These are phyloP conservation scores for Drosophila equinoxialis DNA, from an alignment of 1,140 invertebrate genomes.

Conservation along the genomic window DNA sequence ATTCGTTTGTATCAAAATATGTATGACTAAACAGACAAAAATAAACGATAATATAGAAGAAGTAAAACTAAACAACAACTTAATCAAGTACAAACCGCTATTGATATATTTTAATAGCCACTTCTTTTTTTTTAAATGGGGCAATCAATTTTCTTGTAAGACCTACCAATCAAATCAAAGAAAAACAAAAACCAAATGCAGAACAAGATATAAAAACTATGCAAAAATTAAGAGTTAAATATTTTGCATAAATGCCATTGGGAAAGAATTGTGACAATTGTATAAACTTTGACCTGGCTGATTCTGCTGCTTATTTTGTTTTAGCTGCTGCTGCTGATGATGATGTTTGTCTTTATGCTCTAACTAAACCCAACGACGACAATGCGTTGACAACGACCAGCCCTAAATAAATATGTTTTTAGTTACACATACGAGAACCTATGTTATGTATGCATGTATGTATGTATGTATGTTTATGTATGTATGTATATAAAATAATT, in stretches of 20 bases:
- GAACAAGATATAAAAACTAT: conserved; percentile 15
- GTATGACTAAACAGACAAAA: conserved; percentile 32
- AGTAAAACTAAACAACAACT: conserved; percentile 7
- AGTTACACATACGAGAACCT: not conserved
- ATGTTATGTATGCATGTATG: not conserved
- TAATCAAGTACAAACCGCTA: conserved; percentile 59
- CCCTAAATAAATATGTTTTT: not conserved
- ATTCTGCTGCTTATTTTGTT: not conserved
- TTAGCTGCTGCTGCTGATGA: no score
- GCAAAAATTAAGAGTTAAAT: conserved; percentile 21
- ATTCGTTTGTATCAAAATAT: conserved; percentile 39
- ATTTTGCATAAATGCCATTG: not conserved
- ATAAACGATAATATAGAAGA: not conserved
- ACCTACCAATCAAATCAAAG: conserved; percentile 27
- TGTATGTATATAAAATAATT: not conserved
- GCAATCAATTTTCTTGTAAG: conserved; percentile 40
- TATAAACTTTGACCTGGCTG: conserved; percentile 1
- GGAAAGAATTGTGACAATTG: not conserved
- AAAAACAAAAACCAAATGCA: no score
- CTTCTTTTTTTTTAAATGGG: conserved; percentile 53
- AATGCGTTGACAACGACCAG: conserved; percentile 2
- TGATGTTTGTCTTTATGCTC: not conserved
- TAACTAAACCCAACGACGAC: conserved; percentile 2
- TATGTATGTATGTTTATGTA: not conserved
- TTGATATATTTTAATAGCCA: conserved; percentile 53